Percentiles rank a stretch among this genome's conserved stretches.
Conservation (phyloP, 1,140 invertebrate genomes). For the Pentalonia nigronervosa region DNA sequence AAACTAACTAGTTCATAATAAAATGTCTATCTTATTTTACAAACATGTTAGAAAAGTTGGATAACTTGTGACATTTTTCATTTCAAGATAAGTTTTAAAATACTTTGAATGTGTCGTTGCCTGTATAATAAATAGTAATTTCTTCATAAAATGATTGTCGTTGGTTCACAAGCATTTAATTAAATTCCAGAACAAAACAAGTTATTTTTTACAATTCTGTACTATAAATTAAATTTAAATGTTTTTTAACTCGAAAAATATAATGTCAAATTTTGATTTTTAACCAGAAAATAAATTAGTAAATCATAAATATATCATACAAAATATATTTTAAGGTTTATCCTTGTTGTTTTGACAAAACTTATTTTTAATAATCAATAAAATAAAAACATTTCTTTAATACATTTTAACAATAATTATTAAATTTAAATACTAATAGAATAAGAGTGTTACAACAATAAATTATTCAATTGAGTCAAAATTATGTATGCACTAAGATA, state of each 20-base stretch:
- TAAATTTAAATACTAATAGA: neutral
- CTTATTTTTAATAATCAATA: neutral
- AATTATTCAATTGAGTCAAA: neutral
- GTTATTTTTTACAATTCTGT: neutral
- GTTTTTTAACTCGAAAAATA: neutral
- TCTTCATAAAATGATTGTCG: neutral
- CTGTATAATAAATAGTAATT: neutral
- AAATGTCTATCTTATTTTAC: neutral
- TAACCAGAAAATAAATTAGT: neutral
- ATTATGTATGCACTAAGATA: neutral
- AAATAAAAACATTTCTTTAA: neutral
- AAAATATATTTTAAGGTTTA: neutral
- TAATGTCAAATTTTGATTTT: neutral
- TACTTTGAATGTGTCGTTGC: neutral
- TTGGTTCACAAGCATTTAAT: neutral
- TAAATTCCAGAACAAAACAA: neutral
- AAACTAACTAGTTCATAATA: neutral
- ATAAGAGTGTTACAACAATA: neutral
- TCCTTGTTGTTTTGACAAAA: neutral
- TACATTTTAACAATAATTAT: neutral
- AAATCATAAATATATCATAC: no score
- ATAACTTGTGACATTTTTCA: neutral
- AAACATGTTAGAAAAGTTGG: neutral
- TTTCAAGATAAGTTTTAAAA: neutral
- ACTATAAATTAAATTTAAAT: neutral